A percentile compares a stretch with the other conserved stretches of the same genome.
phyloP scores from a whole-genome alignment of 1,140 invertebrate genomes.

The Aphidius gifuensis region DNA sequence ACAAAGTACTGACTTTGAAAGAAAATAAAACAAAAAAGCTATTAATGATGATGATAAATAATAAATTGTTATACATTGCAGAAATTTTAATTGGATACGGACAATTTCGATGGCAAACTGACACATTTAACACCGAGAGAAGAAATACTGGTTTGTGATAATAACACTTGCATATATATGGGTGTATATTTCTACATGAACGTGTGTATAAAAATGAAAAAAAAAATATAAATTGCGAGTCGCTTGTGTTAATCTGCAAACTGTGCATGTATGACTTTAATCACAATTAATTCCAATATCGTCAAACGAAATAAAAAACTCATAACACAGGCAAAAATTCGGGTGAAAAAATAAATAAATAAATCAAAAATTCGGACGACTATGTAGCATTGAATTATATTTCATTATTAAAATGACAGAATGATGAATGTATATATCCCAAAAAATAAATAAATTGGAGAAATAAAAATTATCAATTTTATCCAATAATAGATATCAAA shows the following conservation, averaged over 20 bases:
- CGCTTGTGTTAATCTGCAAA: conserved; percentile 9
- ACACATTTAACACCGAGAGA: conserved; percentile 16
- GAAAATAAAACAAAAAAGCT: conserved; percentile 1
- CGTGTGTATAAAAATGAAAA: neutral
- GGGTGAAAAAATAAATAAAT: neutral
- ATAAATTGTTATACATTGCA: conserved; percentile 17
- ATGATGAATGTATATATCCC: too few species aligned
- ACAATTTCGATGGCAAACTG: conserved; percentile 23
- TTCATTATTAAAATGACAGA: too few species aligned
- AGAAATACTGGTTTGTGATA: conserved; percentile 24
- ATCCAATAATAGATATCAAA: too few species aligned
- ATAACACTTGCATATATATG: conserved; percentile 18
- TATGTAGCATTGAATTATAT: too few species aligned
- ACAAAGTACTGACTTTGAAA: neutral
- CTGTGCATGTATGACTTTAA: conserved; percentile 15
- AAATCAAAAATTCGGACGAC: too few species aligned
- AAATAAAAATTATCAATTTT: too few species aligned
- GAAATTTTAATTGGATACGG: conserved; percentile 25
- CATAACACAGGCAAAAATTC: neutral
- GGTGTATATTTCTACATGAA: conserved; percentile 1
- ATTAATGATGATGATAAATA: conserved; percentile 4
- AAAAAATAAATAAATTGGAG: too few species aligned
- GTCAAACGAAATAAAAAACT: conserved; percentile 17
- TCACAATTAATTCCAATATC: conserved; percentile 21
- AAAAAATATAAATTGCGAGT: conserved; percentile 16